phyloP scores from a whole-genome alignment of 2,113 vertebrate species.

The Misgurnus mizolepis region DNA sequence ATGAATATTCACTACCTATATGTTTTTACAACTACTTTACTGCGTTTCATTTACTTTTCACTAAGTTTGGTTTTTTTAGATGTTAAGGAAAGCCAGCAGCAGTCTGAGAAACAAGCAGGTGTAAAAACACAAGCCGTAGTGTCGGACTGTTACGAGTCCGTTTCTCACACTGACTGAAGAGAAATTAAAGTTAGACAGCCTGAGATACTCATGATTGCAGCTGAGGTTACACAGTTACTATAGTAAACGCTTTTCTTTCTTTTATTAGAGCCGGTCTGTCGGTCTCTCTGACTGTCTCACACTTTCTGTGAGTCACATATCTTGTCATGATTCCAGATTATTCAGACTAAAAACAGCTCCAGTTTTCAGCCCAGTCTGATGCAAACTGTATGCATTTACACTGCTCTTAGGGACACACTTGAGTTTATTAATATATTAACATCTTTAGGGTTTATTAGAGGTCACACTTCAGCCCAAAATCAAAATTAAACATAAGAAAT shows the following conservation, averaged over 20 bases:
- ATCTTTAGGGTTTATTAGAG: no score
- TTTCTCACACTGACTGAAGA: constrained; percentile 24
- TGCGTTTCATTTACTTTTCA: no score
- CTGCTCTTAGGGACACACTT: background rate
- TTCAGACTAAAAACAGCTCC: background rate
- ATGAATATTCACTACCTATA: no score
- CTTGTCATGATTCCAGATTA: background rate
- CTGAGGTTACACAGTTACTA: constrained; percentile 57
- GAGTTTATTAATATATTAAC: no score
- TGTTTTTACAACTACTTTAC: background rate
- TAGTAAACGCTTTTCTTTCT: constrained; percentile 51
- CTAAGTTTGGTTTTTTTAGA: no score
- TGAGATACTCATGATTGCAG: constrained; percentile 39
- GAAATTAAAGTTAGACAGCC: constrained; percentile 58
- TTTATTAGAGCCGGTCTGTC: constrained; percentile 42
- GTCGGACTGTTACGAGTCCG: background rate
- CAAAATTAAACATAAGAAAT: no score
- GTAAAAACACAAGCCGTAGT: background rate
- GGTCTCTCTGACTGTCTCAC: background rate
- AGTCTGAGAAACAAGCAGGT: background rate
- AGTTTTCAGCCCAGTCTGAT: background rate
- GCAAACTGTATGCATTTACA: background rate
- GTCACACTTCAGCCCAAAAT: no score
- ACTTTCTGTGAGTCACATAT: background rate
- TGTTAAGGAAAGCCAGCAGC: background rate